Conservation (phyloP, 2,797 vertebrate genomes). For the Coluber constrictor region DNA sequence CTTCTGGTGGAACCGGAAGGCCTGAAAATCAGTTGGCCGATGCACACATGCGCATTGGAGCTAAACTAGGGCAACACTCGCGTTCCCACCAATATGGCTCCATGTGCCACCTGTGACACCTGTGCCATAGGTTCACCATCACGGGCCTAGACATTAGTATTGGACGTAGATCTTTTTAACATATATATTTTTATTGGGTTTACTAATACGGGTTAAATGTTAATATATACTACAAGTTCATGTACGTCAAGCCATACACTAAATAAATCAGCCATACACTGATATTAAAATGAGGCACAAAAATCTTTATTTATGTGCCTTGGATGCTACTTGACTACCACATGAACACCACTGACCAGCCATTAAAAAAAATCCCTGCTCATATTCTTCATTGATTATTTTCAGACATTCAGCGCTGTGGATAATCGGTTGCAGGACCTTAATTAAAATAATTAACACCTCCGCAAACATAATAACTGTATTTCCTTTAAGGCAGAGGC, state of each 20-base stretch:
- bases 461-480: neutral
- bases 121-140: too few species aligned
- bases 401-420: neutral
- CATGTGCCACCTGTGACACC: too few species aligned
- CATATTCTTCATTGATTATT: neutral
- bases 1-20: too few species aligned
- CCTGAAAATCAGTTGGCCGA: too few species aligned
- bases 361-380: neutral
- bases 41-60: too few species aligned
- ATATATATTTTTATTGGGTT: neutral
- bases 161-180: neutral
- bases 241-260: neutral
- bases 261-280: neutral
- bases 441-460: neutral
- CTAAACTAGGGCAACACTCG: too few species aligned
- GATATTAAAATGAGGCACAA: neutral
- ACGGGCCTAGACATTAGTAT: neutral
- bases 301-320: neutral
- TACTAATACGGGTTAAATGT: neutral
- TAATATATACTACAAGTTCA: neutral
- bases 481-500: neutral
- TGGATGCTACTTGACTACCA: neutral
- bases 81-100: too few species aligned
- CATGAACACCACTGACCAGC: neutral
- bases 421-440: slow-evolving; percentile 8